Evolutionary conservation across 2,113 vertebrate genomes (phyloP).

Genomic region (Hippocampus barbouri): DNA sequence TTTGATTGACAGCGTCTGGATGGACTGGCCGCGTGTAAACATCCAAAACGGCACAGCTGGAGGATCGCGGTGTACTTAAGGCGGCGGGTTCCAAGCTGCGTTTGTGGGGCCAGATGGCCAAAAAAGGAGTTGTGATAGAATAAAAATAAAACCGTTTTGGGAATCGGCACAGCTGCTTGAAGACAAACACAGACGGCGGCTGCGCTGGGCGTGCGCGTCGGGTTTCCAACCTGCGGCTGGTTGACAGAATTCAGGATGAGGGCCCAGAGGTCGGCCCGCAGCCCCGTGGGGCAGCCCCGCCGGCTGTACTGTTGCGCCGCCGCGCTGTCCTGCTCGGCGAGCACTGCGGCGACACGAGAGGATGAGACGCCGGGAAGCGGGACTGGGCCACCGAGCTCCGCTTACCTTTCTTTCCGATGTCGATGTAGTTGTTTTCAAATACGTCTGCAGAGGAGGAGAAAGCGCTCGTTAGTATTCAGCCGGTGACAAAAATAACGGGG

Average conservation of each 20-base stretch:
- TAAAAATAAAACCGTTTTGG: constrained; percentile 31
- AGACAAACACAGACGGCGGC: constrained; percentile 19
- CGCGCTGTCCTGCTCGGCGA: constrained; percentile 86
- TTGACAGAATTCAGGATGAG: constrained; percentile 88
- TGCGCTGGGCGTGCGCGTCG: no score
- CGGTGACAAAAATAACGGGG: no score
- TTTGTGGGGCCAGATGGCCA: neutral
- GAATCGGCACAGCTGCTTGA: constrained; percentile 53
- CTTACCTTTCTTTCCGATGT: constrained; percentile 72
- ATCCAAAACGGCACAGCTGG: constrained; percentile 14
- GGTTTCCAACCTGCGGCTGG: constrained; percentile 82
- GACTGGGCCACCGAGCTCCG: neutral
- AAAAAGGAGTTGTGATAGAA: neutral
- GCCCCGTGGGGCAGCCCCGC: constrained; percentile 89
- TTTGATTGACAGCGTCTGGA: constrained; percentile 40
- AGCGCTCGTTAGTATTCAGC: neutral
- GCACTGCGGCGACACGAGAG: constrained; percentile 67
- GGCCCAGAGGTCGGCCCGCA: constrained; percentile 89
- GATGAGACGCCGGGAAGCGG: neutral
- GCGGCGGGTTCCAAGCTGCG: neutral
- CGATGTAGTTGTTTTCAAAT: constrained; percentile 74
- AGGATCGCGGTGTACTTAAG: neutral
- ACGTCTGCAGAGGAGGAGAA: constrained; percentile 56
- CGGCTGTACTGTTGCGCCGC: constrained; percentile 93
- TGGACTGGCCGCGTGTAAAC: constrained; percentile 55